Conservation (phyloP, 37 sponge, comb jelly and placozoan genomes). For the Aphrocallistes beatrix region DNA sequence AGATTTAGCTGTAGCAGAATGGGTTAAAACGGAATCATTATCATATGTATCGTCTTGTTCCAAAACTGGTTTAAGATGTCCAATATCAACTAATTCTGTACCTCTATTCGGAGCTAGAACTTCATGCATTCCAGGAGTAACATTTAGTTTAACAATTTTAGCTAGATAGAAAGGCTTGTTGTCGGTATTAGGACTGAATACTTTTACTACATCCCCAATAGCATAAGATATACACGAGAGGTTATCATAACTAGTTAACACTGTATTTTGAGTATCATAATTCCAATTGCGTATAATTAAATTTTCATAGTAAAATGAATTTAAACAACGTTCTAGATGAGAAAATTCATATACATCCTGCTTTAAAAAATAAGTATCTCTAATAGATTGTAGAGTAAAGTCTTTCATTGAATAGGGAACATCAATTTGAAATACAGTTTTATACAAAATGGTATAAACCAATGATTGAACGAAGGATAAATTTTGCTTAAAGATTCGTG, state of each 20-base stretch:
- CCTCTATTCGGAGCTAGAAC: not conserved
- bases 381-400: not conserved
- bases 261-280: not conserved
- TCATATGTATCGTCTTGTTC: not conserved
- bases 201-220: not conserved
- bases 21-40: no score
- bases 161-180: not conserved
- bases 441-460: not conserved
- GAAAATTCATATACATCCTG: conserved; percentile 2
- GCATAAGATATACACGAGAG: not conserved
- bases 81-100: conserved; percentile 6
- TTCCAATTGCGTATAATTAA: not conserved
- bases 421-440: not conserved
- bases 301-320: not conserved
- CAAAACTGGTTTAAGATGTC: not conserved
- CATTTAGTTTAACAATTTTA: not conserved
- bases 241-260: not conserved
- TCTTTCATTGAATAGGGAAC: not conserved
- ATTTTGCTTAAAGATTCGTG: not conserved
- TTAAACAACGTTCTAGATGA: not conserved
- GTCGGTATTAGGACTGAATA: not conserved
- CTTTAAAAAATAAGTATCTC: not conserved
- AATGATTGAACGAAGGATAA: not conserved
- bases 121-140: conserved; percentile 1
- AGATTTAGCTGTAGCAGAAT: no score